Evolutionary conservation across 2,113 vertebrate species (phyloP).

Genomic region (Megaceryle torquata): DNA sequence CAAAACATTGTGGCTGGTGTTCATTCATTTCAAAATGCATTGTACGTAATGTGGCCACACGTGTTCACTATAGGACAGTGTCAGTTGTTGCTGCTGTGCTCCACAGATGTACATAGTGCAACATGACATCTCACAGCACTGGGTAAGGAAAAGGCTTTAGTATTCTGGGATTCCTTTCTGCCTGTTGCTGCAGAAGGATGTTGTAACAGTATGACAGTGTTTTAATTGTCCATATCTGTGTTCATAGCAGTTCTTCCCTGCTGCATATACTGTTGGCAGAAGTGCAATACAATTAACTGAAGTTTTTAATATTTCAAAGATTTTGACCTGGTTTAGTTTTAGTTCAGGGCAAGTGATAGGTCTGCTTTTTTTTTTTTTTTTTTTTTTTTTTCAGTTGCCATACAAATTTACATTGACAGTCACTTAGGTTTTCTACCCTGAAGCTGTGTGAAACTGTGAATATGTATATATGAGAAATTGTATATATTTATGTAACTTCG

Average conservation of each 20-base stretch:
- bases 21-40: background rate
- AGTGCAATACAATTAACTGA: background rate
- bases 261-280: background rate
- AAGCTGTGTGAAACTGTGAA: background rate
- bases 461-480: background rate
- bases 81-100: background rate
- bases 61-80: background rate
- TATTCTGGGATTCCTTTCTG: background rate
- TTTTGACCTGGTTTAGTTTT: background rate
- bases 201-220: background rate
- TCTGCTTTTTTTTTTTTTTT: background rate
- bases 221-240: background rate
- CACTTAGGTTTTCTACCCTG: background rate
- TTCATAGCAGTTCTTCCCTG: background rate
- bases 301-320: background rate
- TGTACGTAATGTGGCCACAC: background rate
- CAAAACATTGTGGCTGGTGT: background rate
- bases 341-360: background rate
- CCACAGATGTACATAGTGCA: background rate
- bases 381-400: background rate
- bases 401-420: background rate
- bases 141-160: background rate
- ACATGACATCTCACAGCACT: background rate
- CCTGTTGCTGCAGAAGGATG: background rate
- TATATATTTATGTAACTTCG: background rate